Evolutionary conservation across 1,140 invertebrate genomes (phyloP), one percentile per base, ranked within the genome.

Genomic region (Halictus rubicundus): DNA sequence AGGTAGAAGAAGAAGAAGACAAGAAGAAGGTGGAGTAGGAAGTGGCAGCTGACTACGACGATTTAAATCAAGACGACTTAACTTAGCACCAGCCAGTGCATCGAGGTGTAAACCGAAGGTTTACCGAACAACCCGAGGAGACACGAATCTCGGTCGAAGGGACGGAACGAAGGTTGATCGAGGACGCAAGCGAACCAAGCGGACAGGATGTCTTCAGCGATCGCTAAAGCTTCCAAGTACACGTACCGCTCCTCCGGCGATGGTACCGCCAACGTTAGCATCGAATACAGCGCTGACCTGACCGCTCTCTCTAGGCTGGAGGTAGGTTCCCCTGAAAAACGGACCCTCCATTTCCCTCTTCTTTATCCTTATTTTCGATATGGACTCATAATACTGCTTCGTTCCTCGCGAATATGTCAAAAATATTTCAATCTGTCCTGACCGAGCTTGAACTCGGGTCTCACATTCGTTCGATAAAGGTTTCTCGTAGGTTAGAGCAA

Each of bases 251-350:
- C 96, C 89, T 95, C 95, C 88, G 96, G 96, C 88, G 96, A 96
- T 90, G 94, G 96, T 91, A 94, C 94, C 87, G 96, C 97, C 91
- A 97, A 98, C 94, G 96, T 98, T 92, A 97, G 96, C 95, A 97
- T 98, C 94, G 97, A 98, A 94, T 98, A 98, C 94, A 96, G 96
- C 93, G 95, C 97, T 94, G 97, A 98, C 94, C 94, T 98, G 92
- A 97, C 96, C 94, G 96, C 97, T 92, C 95, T 98, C 92, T 96
- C 97, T 93, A 96, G 97, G 92, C 96, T 98, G 93, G 97, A 98
- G 97, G 97, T 98, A 97, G 94, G 84, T 81, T 76, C 2, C 16
- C 23, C 8, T 12, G 4, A 21, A 19, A 8, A 52, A 37, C n/a
- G 25, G 49, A 25, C 3, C n/a, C 6, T 19, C 3, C 1, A 21